Base-by-base conservation (phyloP, 1,140 invertebrate species). In the Drosophila lowei region DNA sequence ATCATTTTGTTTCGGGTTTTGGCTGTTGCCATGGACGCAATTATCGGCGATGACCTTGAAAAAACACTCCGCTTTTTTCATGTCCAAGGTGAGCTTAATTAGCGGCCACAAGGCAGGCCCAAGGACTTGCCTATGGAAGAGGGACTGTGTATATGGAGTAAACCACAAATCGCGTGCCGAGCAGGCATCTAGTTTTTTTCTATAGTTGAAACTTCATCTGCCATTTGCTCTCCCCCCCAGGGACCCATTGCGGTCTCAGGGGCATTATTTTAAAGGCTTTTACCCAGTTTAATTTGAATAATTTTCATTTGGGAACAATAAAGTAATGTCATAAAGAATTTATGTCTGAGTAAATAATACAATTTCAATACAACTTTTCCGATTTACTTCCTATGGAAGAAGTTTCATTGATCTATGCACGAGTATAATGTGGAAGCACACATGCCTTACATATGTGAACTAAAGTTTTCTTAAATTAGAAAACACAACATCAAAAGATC, bases 41-140 rank as follows among this genome's bases (percentile, higher is more conserved):
- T 74, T 75, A 88, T 86, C 74, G 65, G 21, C 56, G 78, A 75
- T 86, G 79, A 83, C 83, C 84, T 88, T 88, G 60, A 72, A 72
- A 75, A 61, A 47, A 54, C 67, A 57, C 80, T 57, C 49, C 63
- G 62, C 74, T 47, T 57, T 44, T 71, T 46, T 61, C 43, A 46
- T 47, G 72, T 70, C 50, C 75, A 89, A 88, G 84, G 83, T 71
- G 54, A 72, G 56, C 61, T 73, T 89, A 83, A 88, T 88, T 88
- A 88, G 62, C 70, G 53, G 63, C 46, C 60, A 50, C 54, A 78
- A 59, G 60, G 42, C 60, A 59, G 60, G 42, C 60, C 44, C 49
- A 74, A 81, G 76, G 76, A 71, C 56, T 67, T 41, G 15, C 42
- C 30, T 9, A 34, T 47, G 38, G 8, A 57, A 7, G 28, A 59